Conservation (phyloP, 2,797 vertebrate genomes). For the Brachyrhaphis roseni region DNA sequence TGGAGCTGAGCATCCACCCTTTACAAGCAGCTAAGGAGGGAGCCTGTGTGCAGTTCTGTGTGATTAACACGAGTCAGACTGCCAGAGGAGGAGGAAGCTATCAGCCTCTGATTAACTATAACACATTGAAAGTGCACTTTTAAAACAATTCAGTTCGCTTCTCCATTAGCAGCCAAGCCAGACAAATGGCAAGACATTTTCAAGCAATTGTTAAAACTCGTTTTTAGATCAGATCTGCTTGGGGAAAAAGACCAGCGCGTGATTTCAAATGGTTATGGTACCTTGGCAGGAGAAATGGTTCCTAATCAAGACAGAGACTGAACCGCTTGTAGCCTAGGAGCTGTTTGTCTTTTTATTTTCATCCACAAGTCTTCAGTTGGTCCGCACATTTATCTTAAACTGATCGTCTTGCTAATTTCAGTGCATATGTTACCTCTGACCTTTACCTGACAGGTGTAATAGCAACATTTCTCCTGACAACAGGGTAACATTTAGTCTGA, state of each 20-base stretch:
- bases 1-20: constrained; percentile 45
- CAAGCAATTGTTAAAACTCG: constrained; percentile 33
- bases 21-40: constrained; percentile 41
- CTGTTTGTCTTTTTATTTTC: constrained; percentile 34
- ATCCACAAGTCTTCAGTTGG: constrained; percentile 42
- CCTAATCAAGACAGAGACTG: constrained; percentile 61
- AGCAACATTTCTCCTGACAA: constrained; percentile 53
- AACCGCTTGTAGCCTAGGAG: constrained; percentile 27
- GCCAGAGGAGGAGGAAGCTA: constrained; percentile 38
- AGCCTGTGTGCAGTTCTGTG: constrained; percentile 43
- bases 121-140: constrained; percentile 26
- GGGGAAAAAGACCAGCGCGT: constrained; percentile 11
- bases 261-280: constrained; percentile 38
- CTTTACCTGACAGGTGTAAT: constrained; percentile 52
- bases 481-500: constrained; percentile 43
- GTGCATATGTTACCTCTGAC: constrained; percentile 58
- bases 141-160: constrained; percentile 40
- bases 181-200: constrained; percentile 30
- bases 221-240: constrained; percentile 33
- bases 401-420: constrained; percentile 53
- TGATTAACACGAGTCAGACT: constrained; percentile 54
- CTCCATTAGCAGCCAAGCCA: constrained; percentile 27
- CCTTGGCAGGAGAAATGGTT: constrained; percentile 41
- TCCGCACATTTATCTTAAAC: constrained; percentile 32
- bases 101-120: constrained; percentile 46